Evolutionary conservation across 2,888 invertebrate species (phyloP).

Genomic region (Machimus rusticus): DNA sequence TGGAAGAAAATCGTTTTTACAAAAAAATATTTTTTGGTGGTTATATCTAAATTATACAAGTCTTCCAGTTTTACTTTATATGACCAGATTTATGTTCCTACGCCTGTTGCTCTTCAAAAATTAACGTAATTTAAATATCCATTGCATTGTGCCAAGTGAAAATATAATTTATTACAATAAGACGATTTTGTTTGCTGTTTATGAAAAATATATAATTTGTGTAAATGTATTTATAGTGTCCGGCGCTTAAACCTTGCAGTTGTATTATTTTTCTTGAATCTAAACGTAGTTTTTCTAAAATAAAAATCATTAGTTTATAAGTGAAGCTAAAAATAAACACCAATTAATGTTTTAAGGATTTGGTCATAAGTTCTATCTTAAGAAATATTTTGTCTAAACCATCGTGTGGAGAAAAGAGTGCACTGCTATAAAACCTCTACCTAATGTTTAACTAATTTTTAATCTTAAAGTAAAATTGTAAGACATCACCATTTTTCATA

Average conservation of each 20-base stretch:
- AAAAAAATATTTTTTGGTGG: background rate
- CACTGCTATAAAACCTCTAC: background rate
- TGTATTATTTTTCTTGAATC: background rate
- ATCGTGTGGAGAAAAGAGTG: background rate
- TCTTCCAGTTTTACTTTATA: background rate
- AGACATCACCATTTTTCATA: background rate
- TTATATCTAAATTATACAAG: background rate
- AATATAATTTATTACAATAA: background rate
- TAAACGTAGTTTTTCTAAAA: background rate
- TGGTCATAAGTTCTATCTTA: background rate
- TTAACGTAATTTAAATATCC: no score
- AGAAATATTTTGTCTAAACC: background rate
- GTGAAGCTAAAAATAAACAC: slow-evolving; percentile 17
- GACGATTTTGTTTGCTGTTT: background rate
- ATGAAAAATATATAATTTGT: background rate
- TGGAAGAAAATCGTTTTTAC: background rate
- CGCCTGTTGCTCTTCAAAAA: no score
- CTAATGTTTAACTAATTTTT: background rate
- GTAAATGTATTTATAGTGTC: background rate
- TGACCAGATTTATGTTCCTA: background rate
- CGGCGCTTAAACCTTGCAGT: background rate
- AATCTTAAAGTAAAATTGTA: background rate
- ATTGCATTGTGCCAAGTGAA: no score
- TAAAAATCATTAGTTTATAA: background rate
- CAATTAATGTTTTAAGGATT: slow-evolving; percentile 4